These are phyloP conservation scores for Trachurus trachurus DNA, from an alignment of 2,797 vertebrate species.

Conservation along the genomic window DNA sequence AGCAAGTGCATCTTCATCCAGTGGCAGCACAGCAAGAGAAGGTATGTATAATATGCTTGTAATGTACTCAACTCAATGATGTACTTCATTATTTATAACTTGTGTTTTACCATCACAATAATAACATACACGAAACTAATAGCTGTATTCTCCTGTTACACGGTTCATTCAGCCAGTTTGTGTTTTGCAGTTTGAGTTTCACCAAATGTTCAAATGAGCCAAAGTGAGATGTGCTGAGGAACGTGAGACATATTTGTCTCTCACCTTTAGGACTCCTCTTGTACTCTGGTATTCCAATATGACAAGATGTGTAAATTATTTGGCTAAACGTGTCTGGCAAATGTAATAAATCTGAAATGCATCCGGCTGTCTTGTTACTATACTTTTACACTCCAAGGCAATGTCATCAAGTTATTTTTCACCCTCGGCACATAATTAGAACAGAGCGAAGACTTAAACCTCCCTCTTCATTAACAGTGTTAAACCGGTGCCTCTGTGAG, in stretches of 20 bases:
- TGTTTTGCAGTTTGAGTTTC: slow-evolving; percentile 1
- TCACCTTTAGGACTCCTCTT: slow-evolving; percentile 30
- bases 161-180: background rate
- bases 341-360: slow-evolving; percentile 74
- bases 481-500: slow-evolving; percentile 77
- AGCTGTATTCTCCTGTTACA: background rate
- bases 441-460: slow-evolving; percentile 71
- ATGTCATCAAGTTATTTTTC: slow-evolving; percentile 81
- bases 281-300: slow-evolving; percentile 54
- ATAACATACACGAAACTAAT: background rate
- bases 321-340: slow-evolving; percentile 60
- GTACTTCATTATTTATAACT: background rate
- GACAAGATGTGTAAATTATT: slow-evolving; percentile 64
- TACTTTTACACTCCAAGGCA: slow-evolving; percentile 71
- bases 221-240: slow-evolving; percentile 4
- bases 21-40: background rate
- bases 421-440: slow-evolving; percentile 79
- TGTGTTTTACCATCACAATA: background rate
- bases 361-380: slow-evolving; percentile 62
- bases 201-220: slow-evolving; percentile 18
- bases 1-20: background rate
- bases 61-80: background rate
- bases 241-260: slow-evolving; percentile 31
- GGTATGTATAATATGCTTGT: background rate
- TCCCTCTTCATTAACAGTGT: slow-evolving; percentile 84